Conservation (phyloP, 2,113 vertebrate species). For the Boulengeromyrus knoepffleri region DNA sequence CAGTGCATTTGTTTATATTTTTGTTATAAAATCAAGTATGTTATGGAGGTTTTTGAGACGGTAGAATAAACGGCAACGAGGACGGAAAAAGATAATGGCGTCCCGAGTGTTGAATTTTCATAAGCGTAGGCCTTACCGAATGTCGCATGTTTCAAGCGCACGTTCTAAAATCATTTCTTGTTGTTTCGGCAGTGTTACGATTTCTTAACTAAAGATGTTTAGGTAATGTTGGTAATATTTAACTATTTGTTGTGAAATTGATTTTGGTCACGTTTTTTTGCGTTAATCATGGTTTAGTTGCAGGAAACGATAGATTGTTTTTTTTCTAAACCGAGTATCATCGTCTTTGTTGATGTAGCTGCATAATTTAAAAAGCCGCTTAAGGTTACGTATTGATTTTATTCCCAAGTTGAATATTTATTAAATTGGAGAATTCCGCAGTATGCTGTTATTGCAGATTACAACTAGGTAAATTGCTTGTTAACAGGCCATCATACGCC, state of each 20-base stretch:
- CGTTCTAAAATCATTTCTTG: not conserved
- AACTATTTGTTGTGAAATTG: not conserved
- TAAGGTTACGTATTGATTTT: not conserved
- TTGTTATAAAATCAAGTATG: not conserved
- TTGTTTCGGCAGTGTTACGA: not conserved
- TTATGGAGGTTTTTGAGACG: not conserved
- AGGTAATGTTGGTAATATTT: not conserved
- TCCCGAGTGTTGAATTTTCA: conserved; percentile 25
- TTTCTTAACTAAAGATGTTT: not conserved
- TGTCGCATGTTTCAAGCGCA: not conserved
- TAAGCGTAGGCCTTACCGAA: not conserved
- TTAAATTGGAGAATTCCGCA: not conserved
- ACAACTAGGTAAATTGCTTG: not conserved
- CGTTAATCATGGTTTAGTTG: not conserved
- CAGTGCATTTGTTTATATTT: not conserved
- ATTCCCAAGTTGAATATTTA: not conserved
- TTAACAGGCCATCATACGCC: not conserved
- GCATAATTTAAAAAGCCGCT: not conserved
- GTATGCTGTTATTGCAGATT: not conserved
- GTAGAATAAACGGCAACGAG: not conserved
- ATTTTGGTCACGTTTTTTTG: not conserved
- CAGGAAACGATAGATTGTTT: not conserved
- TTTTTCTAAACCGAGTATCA: not conserved
- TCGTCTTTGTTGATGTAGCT: not conserved
- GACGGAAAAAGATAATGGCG: conserved; percentile 56